Conservation (phyloP, 2,113 vertebrate genomes). For the Porphyrio hochstetteri region DNA sequence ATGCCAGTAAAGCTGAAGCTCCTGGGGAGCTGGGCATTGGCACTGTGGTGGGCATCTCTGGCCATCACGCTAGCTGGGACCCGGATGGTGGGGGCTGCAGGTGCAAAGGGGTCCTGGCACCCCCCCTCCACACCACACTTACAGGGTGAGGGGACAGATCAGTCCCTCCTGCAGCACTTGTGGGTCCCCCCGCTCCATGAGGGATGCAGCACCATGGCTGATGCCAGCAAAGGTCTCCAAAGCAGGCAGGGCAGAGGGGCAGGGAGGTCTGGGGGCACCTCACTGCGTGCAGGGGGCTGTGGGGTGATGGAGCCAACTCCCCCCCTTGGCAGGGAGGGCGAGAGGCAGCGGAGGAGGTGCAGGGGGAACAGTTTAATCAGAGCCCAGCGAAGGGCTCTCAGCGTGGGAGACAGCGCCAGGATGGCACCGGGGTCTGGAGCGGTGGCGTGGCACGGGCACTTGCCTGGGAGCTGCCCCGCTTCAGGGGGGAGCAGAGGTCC, state of each 20-base stretch:
- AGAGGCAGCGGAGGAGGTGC: background rate
- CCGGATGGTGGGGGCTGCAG: background rate
- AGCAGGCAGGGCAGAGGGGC: too few species aligned
- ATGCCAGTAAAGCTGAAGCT: background rate
- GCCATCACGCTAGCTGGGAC: background rate
- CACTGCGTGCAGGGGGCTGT: background rate
- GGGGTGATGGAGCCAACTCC: background rate
- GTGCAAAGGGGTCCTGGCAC: background rate
- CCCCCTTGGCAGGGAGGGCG: rapidly evolving
- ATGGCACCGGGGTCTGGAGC: background rate
- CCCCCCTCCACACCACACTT: rapidly evolving
- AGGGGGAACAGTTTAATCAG: background rate
- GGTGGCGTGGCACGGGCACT: rapidly evolving
- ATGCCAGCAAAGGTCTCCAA: background rate
- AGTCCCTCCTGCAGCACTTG: rapidly evolving
- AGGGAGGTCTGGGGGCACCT: background rate
- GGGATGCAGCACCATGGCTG: background rate
- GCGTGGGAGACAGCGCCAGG: background rate
- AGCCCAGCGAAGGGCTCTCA: background rate
- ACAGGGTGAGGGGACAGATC: background rate
- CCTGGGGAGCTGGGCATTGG: background rate
- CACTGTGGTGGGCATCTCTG: background rate
- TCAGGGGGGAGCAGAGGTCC: too few species aligned
- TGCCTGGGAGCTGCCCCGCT: background rate
- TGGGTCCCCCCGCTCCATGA: rapidly evolving